phyloP scores from a whole-genome alignment of 2,113 vertebrate species.

The Clarias magur region DNA sequence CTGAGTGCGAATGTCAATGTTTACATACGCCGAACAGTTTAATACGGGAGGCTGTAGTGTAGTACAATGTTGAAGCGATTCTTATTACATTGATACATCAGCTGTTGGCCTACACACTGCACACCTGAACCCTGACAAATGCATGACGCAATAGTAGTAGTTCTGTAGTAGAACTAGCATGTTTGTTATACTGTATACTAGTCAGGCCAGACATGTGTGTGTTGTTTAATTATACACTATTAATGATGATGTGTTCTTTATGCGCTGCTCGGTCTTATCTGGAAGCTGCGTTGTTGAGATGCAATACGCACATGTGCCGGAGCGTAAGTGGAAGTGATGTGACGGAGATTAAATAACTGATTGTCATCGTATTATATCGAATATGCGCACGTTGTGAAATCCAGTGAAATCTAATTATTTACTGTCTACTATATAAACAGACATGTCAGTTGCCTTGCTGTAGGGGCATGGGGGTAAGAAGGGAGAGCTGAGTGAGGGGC shows the following conservation, averaged over 20 bases:
- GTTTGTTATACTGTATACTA: not conserved
- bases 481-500: not conserved
- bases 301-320: not conserved
- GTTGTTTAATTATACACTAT: not conserved
- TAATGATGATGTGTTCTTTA: not conserved
- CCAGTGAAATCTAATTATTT: not conserved
- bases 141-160: not conserved
- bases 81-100: not conserved
- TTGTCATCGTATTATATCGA: not conserved
- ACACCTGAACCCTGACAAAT: not conserved
- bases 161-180: too few relatives aligned
- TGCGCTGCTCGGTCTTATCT: not conserved
- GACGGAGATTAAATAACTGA: not conserved
- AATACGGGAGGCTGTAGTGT: not conserved
- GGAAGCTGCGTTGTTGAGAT: constrained; percentile 5
- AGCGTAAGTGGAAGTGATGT: not conserved
- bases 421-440: not conserved
- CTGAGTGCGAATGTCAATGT: not conserved
- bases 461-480: not conserved
- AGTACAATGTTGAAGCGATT: not conserved
- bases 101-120: not conserved
- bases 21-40: not conserved
- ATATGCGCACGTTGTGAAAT: not conserved
- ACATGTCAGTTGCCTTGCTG: not conserved
- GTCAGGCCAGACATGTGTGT: too few relatives aligned